Evolutionary conservation across 2,888 invertebrate species (phyloP), one percentile per base, ranked within the genome.

Genomic region (Imbricaverruca yamaguchii): DNA sequence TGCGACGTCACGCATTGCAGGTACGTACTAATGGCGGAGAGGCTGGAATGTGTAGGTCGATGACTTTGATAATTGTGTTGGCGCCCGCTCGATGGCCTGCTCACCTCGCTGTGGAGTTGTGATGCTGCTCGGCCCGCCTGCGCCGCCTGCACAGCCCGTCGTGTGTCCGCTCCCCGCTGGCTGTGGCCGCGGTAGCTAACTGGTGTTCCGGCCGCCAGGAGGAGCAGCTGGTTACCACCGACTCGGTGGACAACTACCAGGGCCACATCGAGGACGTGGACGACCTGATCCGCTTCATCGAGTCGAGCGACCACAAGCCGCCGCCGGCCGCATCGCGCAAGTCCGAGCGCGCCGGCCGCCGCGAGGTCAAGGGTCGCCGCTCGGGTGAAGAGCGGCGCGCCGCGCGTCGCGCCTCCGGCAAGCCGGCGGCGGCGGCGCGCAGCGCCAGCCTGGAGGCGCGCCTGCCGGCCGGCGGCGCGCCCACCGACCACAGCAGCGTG

Each of bases 211-310:
- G 23, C 67, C 23, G 39, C 11, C 74, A 74, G 74, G 10, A 23
- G 57, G 69, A 69, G 69, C 63, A 11, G 6, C 7, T 11, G 11
- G 56, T 69, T 0, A n/a, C n/a, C 9, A 69, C 65, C 25, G 80
- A 65, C 23, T 80, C 80, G 2, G 67, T 69, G 8, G 25, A 56
- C 9, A 39, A 56, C 57, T 80, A 69, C 63, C 67, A 39, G n/a
- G 80, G 67, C 65, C 12, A 55, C 63, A 25, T 3, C 56, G 23
- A 63, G 25, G 18, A 80, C 25, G 80, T 80, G 55, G 80, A 67
- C 63, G 7, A 61, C 63, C 80, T 80, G 15, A 23, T 80, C 55
- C 6, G 25, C 23, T 80, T n/a, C 69, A 67, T 80, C 80, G 80
- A 69, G 69, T 67, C 56, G n/a, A 23, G 55, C 55, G 65, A n/a